Base-by-base conservation (phyloP, 2,888 invertebrate species). In the Ormyrus labotus region DNA sequence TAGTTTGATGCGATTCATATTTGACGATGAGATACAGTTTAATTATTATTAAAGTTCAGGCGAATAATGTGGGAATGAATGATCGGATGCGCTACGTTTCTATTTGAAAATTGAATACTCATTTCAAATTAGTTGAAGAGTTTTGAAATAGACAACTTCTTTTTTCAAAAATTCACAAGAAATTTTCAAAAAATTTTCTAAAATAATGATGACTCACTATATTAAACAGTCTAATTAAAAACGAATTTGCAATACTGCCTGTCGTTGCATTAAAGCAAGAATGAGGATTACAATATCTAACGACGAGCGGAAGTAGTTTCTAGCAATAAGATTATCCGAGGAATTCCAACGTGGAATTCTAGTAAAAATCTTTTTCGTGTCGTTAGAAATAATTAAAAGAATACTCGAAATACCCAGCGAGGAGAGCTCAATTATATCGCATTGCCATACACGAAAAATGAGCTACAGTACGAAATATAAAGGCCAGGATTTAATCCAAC, bases 321-420 rank as follows among this genome's bases (percentile, higher is more conserved):
- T 19, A 8, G 50, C 50, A 63, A 47, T 64, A 64, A 64, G 48
- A 13, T n/a, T 7, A 64, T 48, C 48, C 48, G n/a, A 9, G 6
- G 64, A 64, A 64, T 64, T 64, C 13, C 64, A 48, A 8, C 64
- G 50, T 7, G 48, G 13, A 64, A 64, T 48, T 64, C n/a, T 6
- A 10, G 13, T 9, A 34, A 64, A 64, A 64, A 64, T 64, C 64
- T 64, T 64, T 45, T 63, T 34, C 64, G 48, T 13, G 48, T 64
- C 50, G 68, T 61, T 71, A 61, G 45, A 71, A 61, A 34, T 61
- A 61, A 61, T 61, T 51, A 71, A 61, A 61, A 61, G 51, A 71
- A 71, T 61, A 58, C 61, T 71, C n/a, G 61, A 71, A 71, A 71
- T 61, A 51, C 71, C 61, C n/a, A 9, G 51, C 19, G 61, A 47